Evolutionary conservation across 2,797 vertebrate genomes (phyloP), one percentile per base, ranked within the genome.

Genomic region (Gobionotothen gibberifrons): DNA sequence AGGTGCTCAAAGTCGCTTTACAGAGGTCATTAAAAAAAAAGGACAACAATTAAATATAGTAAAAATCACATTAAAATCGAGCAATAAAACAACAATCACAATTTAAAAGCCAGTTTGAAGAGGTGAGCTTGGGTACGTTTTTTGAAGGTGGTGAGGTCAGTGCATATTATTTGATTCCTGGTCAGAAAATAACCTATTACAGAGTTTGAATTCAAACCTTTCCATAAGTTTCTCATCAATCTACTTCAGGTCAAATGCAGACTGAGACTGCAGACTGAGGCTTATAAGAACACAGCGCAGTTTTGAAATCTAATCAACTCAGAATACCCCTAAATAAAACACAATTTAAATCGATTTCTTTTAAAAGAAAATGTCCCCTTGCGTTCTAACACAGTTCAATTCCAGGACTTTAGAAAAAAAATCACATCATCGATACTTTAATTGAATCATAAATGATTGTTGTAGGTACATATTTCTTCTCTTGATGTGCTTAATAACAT

Each of bases 361-460:
- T 0, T 52, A 47, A 70, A 46, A 1, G 48, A 55, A 72, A 42
- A 46, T n/a, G 21, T 3, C 19, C 13, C 36, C 22, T 71, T 19
- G 2, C 44, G 36, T 32, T 59, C 0, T 46, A 21, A 19, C n/a
- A 54, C 49, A 39, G 59, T 49, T 13, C 56, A 21, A 43, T 22
- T 57, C 14, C 13, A 51, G 39, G 15, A 46, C 40, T 44, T 59
- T 43, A 9, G 21, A 42, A 9, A 49, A 51, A 13, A 36, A 59
- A 55, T 7, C 29, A 54, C 10, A 55, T 62, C 40, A 22, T 53
- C 36, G n/a, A 1, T 0, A n/a, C 44, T 52, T 55, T 52, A 17
- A 56, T 39, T 15, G 9, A 44, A 63, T 26, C 9, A 57, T 16
- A 57, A 57, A 51, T 51, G 4, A 57, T 22, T 61, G 52, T 52